These are phyloP conservation scores for Botia almorhae DNA, from an alignment of 2,797 vertebrate genomes.

Conservation along the genomic window DNA sequence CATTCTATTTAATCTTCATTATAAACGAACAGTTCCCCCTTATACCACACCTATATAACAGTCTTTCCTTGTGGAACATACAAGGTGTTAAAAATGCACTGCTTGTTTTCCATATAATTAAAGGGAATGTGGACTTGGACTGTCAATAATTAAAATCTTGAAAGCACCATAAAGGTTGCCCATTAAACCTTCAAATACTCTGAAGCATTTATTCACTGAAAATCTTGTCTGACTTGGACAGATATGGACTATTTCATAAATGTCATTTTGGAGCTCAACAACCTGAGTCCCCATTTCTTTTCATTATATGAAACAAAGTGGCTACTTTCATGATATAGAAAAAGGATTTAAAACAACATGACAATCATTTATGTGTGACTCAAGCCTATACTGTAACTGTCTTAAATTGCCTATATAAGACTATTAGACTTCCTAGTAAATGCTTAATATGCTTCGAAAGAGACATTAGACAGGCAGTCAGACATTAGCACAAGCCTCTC, in stretches of 20 bases:
- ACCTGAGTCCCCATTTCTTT: not conserved
- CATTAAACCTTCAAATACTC: not conserved
- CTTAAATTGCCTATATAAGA: not conserved
- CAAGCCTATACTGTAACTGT: not conserved
- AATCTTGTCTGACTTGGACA: not conserved
- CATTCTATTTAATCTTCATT: not conserved
- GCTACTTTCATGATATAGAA: not conserved
- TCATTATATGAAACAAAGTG: not conserved
- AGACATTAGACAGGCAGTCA: slow-evolving; percentile 11
- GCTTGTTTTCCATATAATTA: not conserved
- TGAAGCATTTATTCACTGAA: not conserved
- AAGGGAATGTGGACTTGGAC: not conserved
- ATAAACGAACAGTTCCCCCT: not conserved
- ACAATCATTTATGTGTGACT: no score
- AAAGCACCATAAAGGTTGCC: not conserved
- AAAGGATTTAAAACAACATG: no score
- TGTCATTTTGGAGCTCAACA: not conserved
- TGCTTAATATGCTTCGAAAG: slow-evolving; percentile 27
- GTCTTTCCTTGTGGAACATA: slow-evolving; percentile 1
- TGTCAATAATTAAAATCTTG: not conserved
- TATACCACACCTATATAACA: not conserved
- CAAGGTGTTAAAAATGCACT: not conserved
- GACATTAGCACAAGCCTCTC: slow-evolving; percentile 32
- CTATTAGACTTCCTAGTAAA: not conserved
- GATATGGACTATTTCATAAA: not conserved